These are phyloP conservation scores for Alviniconcha strummeri DNA, from an alignment of 2,888 invertebrate genomes.

Conservation along the genomic window DNA sequence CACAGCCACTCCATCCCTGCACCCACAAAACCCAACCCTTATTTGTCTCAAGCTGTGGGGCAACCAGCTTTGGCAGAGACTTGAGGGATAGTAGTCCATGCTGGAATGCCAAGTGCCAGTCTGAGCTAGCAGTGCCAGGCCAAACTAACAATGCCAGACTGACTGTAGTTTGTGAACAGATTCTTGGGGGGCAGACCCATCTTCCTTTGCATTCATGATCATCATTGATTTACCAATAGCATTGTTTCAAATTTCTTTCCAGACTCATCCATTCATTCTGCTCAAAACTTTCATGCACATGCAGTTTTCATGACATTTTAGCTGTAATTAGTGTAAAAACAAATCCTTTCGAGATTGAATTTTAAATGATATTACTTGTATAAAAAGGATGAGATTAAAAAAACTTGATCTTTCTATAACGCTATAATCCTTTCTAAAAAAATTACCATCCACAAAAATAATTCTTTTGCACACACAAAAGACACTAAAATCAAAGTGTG, in stretches of 20 bases:
- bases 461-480: background rate
- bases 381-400: background rate
- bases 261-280: background rate
- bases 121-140: too few species aligned
- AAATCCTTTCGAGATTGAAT: background rate
- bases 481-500: background rate
- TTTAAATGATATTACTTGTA: constrained; percentile 7
- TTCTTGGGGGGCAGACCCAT: too few species aligned
- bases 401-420: background rate
- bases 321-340: background rate
- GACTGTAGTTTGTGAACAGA: too few species aligned
- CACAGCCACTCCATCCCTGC: too few species aligned
- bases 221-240: background rate
- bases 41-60: too few species aligned
- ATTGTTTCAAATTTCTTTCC: background rate
- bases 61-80: too few species aligned
- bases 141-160: too few species aligned
- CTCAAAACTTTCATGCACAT: background rate
- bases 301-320: background rate
- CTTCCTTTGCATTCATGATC: too few species aligned
- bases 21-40: too few species aligned
- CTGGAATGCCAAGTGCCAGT: too few species aligned
- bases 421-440: constrained; percentile 8
- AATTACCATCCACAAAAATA: background rate
- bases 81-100: too few species aligned